These are phyloP conservation scores for Myripristis murdjan DNA, from an alignment of 2,797 vertebrate genomes.

Conservation along the genomic window DNA sequence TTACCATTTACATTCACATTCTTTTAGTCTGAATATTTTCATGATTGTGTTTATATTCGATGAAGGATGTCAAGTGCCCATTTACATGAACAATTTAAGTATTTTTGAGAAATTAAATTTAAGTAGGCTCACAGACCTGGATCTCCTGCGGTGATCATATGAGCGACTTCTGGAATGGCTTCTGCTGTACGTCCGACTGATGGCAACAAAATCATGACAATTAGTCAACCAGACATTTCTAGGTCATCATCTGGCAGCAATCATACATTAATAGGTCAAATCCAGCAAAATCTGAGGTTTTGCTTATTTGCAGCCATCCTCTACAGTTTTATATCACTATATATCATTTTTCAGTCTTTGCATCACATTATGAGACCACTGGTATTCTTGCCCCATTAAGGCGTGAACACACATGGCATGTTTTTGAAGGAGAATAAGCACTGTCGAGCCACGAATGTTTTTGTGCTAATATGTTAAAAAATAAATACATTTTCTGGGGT, in stretches of 20 bases:
- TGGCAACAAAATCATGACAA: conserved; percentile 29
- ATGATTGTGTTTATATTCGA: too few relatives aligned
- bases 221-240: neutral
- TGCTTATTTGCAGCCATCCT: too few relatives aligned
- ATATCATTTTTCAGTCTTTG: too few relatives aligned
- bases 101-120: neutral
- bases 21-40: neutral
- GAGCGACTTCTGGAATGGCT: conserved; percentile 94
- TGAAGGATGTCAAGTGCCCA: neutral
- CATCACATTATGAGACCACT: too few relatives aligned
- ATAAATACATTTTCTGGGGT: too few relatives aligned
- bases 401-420: too few relatives aligned
- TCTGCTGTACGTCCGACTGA: conserved; percentile 89
- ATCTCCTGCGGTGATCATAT: conserved; percentile 87
- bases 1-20: neutral
- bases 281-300: neutral
- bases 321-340: too few relatives aligned
- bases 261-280: neutral
- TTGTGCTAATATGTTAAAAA: too few relatives aligned
- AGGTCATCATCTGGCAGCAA: neutral
- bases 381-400: too few relatives aligned
- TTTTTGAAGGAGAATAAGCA: too few relatives aligned
- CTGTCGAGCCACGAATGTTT: too few relatives aligned
- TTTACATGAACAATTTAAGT: neutral
- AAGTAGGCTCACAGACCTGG: conserved; percentile 86